Conservation (phyloP, 2,888 invertebrate genomes). For the Papilio elwesi region DNA sequence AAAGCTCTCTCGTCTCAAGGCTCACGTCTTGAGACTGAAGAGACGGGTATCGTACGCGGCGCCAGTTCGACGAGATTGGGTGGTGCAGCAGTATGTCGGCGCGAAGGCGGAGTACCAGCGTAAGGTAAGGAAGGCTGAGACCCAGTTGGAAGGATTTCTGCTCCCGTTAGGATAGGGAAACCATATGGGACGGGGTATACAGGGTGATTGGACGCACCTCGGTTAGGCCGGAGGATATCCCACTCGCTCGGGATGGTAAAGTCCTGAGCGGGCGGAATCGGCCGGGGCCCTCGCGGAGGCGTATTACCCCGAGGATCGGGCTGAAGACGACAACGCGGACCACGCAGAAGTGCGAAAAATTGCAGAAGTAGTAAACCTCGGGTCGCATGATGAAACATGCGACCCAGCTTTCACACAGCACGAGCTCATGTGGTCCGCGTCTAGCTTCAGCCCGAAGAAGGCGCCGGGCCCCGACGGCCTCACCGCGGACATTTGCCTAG, state of each 20-base stretch:
- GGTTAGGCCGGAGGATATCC: constrained; percentile 26
- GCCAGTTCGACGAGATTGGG: no score
- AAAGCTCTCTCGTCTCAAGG: no score
- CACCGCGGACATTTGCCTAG: no score
- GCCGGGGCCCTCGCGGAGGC: constrained; percentile 28
- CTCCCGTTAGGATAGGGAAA: constrained; percentile 36
- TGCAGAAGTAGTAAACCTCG: background rate
- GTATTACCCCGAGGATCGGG: constrained; percentile 22
- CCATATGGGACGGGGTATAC: constrained; percentile 41
- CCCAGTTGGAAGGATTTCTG: constrained; percentile 40
- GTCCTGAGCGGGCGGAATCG: constrained; percentile 25
- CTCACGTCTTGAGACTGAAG: no score
- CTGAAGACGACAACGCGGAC: background rate
- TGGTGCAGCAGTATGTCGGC: no score
- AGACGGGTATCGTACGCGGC: no score
- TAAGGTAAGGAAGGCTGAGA: constrained; percentile 32
- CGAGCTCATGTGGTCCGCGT: no score
- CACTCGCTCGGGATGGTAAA: constrained; percentile 15
- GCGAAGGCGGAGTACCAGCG: constrained; percentile 21
- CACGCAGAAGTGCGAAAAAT: background rate
- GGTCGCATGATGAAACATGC: background rate
- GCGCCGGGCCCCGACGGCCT: no score
- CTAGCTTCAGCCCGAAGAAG: no score
- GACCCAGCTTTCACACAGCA: no score
- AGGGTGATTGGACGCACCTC: constrained; percentile 35